Evolutionary conservation across 2,888 invertebrate genomes (phyloP), one percentile per base, ranked within the genome.

Genomic region (Pseudanteris insignis): DNA sequence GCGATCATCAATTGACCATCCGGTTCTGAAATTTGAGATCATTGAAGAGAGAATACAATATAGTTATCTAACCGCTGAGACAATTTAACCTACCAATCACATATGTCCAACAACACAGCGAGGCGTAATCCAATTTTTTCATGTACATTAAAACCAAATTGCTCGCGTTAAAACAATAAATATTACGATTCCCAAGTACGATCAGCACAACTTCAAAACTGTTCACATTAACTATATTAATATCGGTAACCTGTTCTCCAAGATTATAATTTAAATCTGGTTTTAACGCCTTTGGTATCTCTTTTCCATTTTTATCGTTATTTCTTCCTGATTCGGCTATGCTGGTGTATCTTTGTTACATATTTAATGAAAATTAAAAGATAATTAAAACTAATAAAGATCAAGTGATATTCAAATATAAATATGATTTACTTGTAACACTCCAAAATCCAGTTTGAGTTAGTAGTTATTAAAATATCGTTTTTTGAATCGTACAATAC

Each of bases 391-490:
- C 18, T 4, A 18, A 6, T 18, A 4, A 4, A 18, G 18, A 1
- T 6, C 15, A 15, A 18, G 13, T 18, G 18, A 18, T 6, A 18
- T 18, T 18, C 4, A 6, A 6, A 6, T 18, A 18, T 4, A 4
- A 18, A 18, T 18, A 18, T 18, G 18, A 18, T 18, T 30, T 44
- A 93, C 92, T 89, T 93, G 81, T 89, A 96, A 75, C 91, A 89
- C 80, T 94, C 91, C 59, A 97, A 81, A 54, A 86, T 83, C 90
- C 94, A 94, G 30, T 87, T 87, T 0, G 94, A 88, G 67, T 89
- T 89, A 37, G 89, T 85, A 24, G 93, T 89, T 8, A 96, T 83
- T 80, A 98, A 94, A 64, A 90, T 86, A 81, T 98, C 97, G 54
- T 88, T 89, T 67, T 88, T 87, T 10, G 88, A 82, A 10, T 92